Evolutionary conservation across 2,888 invertebrate species (phyloP), one percentile per base, ranked within the genome.

Genomic region (Tiliacea aurago): DNA sequence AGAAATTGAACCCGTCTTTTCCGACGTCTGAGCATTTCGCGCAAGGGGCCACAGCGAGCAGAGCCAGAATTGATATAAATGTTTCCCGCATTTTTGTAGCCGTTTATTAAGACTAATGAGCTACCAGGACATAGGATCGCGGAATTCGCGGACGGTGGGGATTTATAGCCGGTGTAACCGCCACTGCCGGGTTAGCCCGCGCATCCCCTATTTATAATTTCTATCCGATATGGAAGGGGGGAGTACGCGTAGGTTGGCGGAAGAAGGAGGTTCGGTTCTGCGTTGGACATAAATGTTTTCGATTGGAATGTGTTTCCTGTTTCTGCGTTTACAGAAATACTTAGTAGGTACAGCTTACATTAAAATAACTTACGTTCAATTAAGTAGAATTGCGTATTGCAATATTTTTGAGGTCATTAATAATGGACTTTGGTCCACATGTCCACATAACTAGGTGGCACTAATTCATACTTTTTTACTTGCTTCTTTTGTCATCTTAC

Each of bases 1-100:
- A 95, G 84, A 93, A 94, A 90, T 95, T 96, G 88, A 95, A 95
- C 77, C 95, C 95, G 77, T 95, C 95, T 82, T 93, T 95, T 56
- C 93, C 93, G 61, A 92, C 83, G 63, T 94, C 94, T 13, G 93
- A 89, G 76, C 92, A 88, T 85, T 90, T 90, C 62, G 84, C 64
- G 20, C 81, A 87, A 33, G 91, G 83, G 43, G 86, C 85, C 20
- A 90, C 85, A n/a, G 92, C 92, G 53, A 93, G 84, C 41, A 95
- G 81, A 72, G 92, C 92, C 70, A 95, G 85, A 87, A 95, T 90
- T 87, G 94, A 93, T 87, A 95, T 86, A 84, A 94, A 92, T 88
- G 92, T 88, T 78, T 94, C 93, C 88, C 92, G 91, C 95, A 95
- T 95, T 87, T 89, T 93, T 88, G 73, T 83, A 58, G 73, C 76